These are phyloP conservation scores for Leucania comma DNA, from an alignment of 2,888 invertebrate genomes.

Conservation along the genomic window DNA sequence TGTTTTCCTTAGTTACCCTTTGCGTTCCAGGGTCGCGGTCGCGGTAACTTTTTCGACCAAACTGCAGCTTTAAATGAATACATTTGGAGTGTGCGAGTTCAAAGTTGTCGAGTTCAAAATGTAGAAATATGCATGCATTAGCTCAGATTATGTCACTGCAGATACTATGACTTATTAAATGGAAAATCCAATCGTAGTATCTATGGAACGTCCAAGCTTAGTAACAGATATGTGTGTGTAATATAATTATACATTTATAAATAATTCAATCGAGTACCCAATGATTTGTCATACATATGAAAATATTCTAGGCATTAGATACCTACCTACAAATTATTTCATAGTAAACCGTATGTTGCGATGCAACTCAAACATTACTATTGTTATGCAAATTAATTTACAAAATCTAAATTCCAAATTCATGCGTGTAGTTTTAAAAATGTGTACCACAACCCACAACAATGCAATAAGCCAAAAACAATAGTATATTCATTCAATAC, in stretches of 20 bases:
- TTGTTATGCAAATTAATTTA: conserved; percentile 13
- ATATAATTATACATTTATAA: conserved; percentile 21
- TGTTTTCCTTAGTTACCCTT: no score
- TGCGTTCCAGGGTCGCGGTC: no score
- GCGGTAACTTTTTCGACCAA: no score
- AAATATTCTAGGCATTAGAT: conserved; percentile 18
- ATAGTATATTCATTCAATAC: no score
- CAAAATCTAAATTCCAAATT: conserved; percentile 59
- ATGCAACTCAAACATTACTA: conserved; percentile 19
- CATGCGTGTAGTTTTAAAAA: conserved; percentile 48
- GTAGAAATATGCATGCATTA: background rate
- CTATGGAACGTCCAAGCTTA: conserved; percentile 8
- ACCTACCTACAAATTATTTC: conserved; percentile 10
- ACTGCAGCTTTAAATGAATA: no score
- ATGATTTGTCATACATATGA: conserved; percentile 24
- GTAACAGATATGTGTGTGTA: conserved; percentile 22
- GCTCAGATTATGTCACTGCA: background rate
- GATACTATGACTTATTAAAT: background rate
- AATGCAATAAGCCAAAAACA: conserved; percentile 61
- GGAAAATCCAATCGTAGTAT: conserved; percentile 6
- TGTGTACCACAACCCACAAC: conserved; percentile 29
- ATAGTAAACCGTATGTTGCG: conserved; percentile 27
- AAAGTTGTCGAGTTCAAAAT: background rate
- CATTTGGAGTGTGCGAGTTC: no score
- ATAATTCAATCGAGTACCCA: conserved; percentile 10